Evolutionary conservation across 2,797 vertebrate species (phyloP).

Genomic region (Notoglanidium macrostoma): DNA sequence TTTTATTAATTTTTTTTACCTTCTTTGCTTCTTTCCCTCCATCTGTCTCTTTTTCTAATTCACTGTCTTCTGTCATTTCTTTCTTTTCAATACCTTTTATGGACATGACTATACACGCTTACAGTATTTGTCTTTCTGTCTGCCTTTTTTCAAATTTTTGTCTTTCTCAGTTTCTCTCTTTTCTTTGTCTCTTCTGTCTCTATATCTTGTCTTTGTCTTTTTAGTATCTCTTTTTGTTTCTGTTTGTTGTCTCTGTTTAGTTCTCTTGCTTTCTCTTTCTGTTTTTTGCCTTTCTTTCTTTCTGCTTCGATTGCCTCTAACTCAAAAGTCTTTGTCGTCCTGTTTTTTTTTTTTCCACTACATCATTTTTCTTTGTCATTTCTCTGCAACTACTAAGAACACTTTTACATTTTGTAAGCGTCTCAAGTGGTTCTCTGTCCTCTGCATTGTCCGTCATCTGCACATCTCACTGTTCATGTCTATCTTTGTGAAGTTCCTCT

Average conservation of each 20-base stretch:
- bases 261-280: not conserved
- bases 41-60: not conserved
- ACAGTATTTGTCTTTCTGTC: not conserved
- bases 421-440: not conserved
- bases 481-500: not conserved
- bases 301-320: not conserved
- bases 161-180: too few species aligned
- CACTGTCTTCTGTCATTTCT: not conserved
- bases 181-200: not conserved
- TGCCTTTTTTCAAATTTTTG: not conserved
- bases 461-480: not conserved
- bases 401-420: not conserved
- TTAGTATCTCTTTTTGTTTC: not conserved
- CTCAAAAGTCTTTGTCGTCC: too few species aligned
- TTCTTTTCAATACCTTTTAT: not conserved
- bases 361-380: not conserved
- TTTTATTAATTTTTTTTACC: too few species aligned
- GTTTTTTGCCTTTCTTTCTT: not conserved
- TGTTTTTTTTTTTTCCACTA: not conserved
- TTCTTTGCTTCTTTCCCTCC: too few species aligned
- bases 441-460: not conserved
- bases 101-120: not conserved
- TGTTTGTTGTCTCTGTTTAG: not conserved
- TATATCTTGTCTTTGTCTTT: not conserved
- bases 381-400: not conserved